Percentiles rank a stretch among this genome's conserved stretches.
Conservation (phyloP, 2,888 invertebrate genomes). For the Eilema griseolum region DNA sequence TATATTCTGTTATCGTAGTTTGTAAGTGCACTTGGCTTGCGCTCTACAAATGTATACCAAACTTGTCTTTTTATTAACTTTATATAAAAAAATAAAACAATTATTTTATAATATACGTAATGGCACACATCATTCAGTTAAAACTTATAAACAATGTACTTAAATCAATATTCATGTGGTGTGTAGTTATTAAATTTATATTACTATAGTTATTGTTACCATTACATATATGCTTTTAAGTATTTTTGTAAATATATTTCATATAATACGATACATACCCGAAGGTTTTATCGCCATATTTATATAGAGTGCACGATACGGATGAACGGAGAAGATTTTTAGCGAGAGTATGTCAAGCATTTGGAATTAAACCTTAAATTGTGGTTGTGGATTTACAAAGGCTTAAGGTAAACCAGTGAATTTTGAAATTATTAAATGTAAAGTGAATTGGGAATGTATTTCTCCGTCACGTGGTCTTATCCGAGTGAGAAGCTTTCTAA, state of each 20-base stretch:
- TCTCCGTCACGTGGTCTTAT: conserved; percentile 10
- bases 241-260: neutral
- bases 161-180: conserved; percentile 6
- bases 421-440: neutral
- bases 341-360: neutral
- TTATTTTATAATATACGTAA: neutral
- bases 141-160: conserved; percentile 7
- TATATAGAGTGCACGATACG: neutral
- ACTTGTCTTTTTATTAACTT: conserved; percentile 10
- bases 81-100: neutral
- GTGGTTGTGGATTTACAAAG: neutral
- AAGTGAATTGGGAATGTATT: neutral
- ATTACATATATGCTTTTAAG: conserved; percentile 5
- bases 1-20: neutral
- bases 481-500: conserved; percentile 13
- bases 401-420: neutral
- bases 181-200: conserved; percentile 2
- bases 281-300: neutral
- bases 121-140: too few species aligned
- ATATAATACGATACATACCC: neutral
- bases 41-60: neutral
- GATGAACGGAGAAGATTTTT: neutral
- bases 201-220: conserved; percentile 9
- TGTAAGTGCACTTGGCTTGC: neutral
- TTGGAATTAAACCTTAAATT: neutral